Base-by-base conservation (phyloP, 2,797 vertebrate species). In the Nasua narica region DNA sequence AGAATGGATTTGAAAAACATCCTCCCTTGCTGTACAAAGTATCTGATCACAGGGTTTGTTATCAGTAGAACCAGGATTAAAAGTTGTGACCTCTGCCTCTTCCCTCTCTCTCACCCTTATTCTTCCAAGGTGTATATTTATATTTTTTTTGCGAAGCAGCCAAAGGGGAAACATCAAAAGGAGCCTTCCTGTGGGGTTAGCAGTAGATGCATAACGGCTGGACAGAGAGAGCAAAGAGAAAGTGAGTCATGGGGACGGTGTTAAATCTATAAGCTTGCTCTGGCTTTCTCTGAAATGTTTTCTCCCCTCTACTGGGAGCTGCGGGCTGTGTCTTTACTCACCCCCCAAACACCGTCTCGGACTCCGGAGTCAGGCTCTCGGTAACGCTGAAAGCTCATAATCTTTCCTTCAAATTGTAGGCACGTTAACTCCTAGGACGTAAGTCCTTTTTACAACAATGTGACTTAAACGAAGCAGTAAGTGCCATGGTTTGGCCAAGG, bases 91-190 rank as follows among this genome's bases (percentile, higher is more conserved):
- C 83, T 96, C 46, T 78, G n/a, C 40, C 91, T 91, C 82, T 88
- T 83, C n/a, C 78, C n/a, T 74, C 37, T 77, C 74, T 82, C n/a
- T 70, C 46, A 37, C n/a, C 60, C 67, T 52, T 46, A 50, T 69
- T 69, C 74, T 93, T 67, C 79, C 82, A 76, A 88, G 62, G 82
- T 95, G 69, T 54, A 37, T 87, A 78, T 90, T 93, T 95, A 54
- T 95, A 82, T 78, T 92, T 89, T 86, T 86, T 89, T 91, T 87
- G 76, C 84, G 48, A 82, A 96, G 90, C 70, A 89, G 86, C 60
- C 95, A 77, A 60, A 96, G 58, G 58, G 43, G 48, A 97, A 90
- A 91, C 92, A 93, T 97, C 82, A 96, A 62, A 89, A 76, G 48
- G 65, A 90, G 48, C 54, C 84, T 97, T 97, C 92, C 86, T 92